Percentiles rank a stretch among this genome's conserved stretches.
Conservation (phyloP, 2,888 invertebrate species). For the Lycocerus yunnanus region DNA sequence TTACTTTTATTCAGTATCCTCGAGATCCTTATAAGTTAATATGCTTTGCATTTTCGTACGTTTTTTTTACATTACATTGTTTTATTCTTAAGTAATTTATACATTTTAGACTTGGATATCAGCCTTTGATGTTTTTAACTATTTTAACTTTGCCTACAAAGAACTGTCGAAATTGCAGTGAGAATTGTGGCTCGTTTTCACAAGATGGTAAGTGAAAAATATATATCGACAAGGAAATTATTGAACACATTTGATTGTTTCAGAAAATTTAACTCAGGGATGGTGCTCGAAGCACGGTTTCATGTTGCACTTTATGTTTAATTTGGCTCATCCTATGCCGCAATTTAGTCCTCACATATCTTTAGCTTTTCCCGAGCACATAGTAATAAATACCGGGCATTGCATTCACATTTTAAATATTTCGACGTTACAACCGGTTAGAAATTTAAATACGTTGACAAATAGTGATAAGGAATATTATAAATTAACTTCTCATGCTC, state of each 20-base stretch:
- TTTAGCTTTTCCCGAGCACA: constrained; percentile 52
- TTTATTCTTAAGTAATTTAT: not conserved
- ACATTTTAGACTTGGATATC: constrained; percentile 45
- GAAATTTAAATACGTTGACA: constrained; percentile 34
- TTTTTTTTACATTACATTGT: constrained; percentile 15
- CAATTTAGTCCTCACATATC: constrained; percentile 52
- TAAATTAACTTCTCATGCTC: constrained; percentile 32
- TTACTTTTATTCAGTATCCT: constrained; percentile 75
- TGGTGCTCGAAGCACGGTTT: constrained; percentile 86
- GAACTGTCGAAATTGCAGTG: constrained; percentile 61
- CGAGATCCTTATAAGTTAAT: constrained; percentile 67
- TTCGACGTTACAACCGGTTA: constrained; percentile 46
- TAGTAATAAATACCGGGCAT: constrained; percentile 56
- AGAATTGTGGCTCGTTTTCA: not conserved
- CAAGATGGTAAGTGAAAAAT: constrained; percentile 42
- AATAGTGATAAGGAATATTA: constrained; percentile 45
- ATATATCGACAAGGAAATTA: not conserved
- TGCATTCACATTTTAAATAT: constrained; percentile 55
- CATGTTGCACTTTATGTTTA: constrained; percentile 90
- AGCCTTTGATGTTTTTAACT: constrained; percentile 65
- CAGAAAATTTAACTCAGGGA: constrained; percentile 44
- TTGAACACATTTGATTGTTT: constrained; percentile 6
- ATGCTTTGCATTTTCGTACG: constrained; percentile 71
- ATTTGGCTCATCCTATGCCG: constrained; percentile 81
- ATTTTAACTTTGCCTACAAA: constrained; percentile 70